Conservation (phyloP, 92 coral and sea anemone species). For the Chrysogorgia sp. region DNA sequence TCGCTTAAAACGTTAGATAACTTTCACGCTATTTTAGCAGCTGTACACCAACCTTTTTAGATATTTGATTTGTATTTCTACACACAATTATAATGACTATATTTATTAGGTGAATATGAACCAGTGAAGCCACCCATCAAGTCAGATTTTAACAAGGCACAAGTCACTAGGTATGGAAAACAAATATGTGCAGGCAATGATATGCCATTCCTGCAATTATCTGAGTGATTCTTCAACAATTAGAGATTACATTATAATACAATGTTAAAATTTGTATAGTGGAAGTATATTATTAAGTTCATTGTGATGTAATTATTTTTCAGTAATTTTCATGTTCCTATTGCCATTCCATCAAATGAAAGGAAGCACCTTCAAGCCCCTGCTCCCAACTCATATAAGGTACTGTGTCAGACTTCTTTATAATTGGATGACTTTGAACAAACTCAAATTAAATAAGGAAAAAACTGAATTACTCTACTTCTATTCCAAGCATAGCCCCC, state of each 20-base stretch:
- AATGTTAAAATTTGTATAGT: background rate
- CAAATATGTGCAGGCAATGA: too few species aligned
- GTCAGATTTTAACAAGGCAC: conserved; percentile 74
- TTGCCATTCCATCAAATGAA: conserved; percentile 74
- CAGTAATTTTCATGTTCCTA: conserved; percentile 91
- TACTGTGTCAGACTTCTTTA: conserved; percentile 31
- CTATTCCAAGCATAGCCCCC: too few species aligned
- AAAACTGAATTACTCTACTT: too few species aligned
- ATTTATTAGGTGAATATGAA: conserved; percentile 68
- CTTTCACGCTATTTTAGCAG: too few species aligned
- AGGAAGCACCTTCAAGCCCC: conserved; percentile 71
- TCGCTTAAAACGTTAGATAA: too few species aligned
- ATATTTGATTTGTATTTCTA: too few species aligned
- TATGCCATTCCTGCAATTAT: background rate
- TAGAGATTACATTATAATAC: too few species aligned
- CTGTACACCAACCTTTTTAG: too few species aligned
- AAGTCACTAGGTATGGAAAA: conserved; percentile 77
- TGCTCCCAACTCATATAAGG: conserved; percentile 92
- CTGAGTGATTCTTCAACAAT: too few species aligned
- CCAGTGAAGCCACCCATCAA: conserved; percentile 55
- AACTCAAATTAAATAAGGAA: background rate
- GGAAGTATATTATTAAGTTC: too few species aligned
- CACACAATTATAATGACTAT: background rate
- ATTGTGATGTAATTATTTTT: background rate
- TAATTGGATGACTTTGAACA: background rate